These are phyloP conservation scores for Protophormia terraenovae DNA, from an alignment of 2,888 invertebrate genomes.

Conservation along the genomic window DNA sequence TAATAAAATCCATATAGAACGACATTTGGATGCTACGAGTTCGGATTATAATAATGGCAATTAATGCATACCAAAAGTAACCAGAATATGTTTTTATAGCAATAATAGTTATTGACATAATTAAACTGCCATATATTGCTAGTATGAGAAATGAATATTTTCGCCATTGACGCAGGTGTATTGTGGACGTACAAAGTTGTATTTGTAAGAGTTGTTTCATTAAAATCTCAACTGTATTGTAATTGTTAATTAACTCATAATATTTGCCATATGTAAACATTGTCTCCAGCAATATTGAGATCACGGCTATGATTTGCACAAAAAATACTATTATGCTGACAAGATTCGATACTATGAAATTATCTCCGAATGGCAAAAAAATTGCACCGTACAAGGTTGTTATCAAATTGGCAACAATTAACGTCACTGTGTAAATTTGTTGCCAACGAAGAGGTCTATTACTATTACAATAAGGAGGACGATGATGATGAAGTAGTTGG, in stretches of 20 bases:
- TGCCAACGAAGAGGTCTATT: conserved; percentile 67
- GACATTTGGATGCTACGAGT: conserved; percentile 61
- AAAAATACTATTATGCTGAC: conserved; percentile 72
- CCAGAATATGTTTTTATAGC: conserved; percentile 44
- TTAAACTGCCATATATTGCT: conserved; percentile 46
- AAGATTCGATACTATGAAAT: conserved; percentile 70
- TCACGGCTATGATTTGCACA: conserved; percentile 69
- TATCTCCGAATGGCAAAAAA: conserved; percentile 43
- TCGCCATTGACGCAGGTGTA: conserved; percentile 44
- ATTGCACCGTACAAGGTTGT: conserved; percentile 66
- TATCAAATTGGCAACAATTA: conserved; percentile 63
- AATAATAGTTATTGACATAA: conserved; percentile 26
- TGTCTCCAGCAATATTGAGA: conserved; percentile 71
- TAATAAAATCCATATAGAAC: conserved; percentile 63
- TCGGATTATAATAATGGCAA: conserved; percentile 56
- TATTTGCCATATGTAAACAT: conserved; percentile 70
- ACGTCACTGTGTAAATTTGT: conserved; percentile 70
- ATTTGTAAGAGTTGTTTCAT: conserved; percentile 51
- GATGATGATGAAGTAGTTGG: conserved; percentile 6
- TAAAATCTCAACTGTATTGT: conserved; percentile 61
- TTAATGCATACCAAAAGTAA: conserved; percentile 64
- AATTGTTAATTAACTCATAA: conserved; percentile 69
- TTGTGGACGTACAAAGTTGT: conserved; percentile 36
- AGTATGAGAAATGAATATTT: conserved; percentile 48
- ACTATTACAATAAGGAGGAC: neutral